Percentiles rank a stretch among this genome's conserved stretches.
phyloP scores from a whole-genome alignment of 2,888 invertebrate genomes.

The Sussaba pulchella region DNA sequence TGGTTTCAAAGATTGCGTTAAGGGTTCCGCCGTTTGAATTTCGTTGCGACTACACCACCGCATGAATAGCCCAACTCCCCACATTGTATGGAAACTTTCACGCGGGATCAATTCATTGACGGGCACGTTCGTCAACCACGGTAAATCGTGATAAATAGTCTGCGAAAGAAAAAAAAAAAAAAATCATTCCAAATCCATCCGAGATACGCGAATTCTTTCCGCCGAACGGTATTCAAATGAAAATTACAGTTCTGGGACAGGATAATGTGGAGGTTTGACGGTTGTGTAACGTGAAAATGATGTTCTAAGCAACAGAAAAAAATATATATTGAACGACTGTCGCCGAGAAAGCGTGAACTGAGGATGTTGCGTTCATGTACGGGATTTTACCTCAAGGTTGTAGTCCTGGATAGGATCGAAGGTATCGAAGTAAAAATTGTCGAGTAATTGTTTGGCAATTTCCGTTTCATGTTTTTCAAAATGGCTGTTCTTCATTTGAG shows the following conservation, averaged over 20 bases:
- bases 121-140: constrained; percentile 85
- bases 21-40: constrained; percentile 12
- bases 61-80: no score
- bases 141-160: constrained; percentile 88
- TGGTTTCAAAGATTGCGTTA: constrained; percentile 17
- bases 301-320: no score
- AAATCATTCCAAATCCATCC: no score
- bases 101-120: constrained; percentile 86
- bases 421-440: constrained; percentile 86
- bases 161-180: constrained; percentile 77
- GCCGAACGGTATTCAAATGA: background rate
- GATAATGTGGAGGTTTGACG: no score
- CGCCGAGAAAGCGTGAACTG: no score
- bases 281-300: no score
- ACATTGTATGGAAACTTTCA: no score
- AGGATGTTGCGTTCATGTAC: background rate
- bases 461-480: no score
- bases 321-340: no score
- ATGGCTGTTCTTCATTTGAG: no score
- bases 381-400: constrained; percentile 80
- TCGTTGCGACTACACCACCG: background rate
- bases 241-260: no score
- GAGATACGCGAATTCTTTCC: no score
- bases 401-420: constrained; percentile 85
- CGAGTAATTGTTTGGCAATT: constrained; percentile 84